Evolutionary conservation across 2,797 vertebrate species (phyloP).

Genomic region (Hafferia zeledoni): DNA sequence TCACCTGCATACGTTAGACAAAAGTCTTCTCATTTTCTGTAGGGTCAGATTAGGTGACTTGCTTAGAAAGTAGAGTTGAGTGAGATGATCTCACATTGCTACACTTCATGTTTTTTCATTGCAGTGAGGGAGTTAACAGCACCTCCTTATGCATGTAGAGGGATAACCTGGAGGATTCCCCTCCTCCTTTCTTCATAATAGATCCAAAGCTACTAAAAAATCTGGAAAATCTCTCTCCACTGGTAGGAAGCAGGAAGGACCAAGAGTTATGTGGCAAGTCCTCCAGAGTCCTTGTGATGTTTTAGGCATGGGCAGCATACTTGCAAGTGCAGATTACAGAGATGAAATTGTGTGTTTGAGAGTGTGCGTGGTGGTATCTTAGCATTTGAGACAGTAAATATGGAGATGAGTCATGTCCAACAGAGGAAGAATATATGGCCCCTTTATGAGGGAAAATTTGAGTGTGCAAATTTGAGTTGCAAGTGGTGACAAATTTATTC

Average conservation of each 20-base stretch:
- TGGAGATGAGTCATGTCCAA: neutral
- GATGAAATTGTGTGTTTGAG: neutral
- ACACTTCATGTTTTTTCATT: neutral
- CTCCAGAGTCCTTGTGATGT: neutral
- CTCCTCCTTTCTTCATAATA: neutral
- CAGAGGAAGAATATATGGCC: neutral
- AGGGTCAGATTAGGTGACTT: neutral
- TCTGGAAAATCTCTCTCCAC: neutral
- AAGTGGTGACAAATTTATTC: neutral
- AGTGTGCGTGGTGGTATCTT: neutral
- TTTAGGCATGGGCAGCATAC: neutral
- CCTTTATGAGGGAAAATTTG: neutral
- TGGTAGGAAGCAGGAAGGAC: neutral
- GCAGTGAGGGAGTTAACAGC: neutral
- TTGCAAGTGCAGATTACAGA: neutral
- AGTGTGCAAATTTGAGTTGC: neutral
- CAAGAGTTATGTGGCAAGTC: neutral
- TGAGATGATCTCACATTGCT: neutral
- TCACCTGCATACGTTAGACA: neutral
- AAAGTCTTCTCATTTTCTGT: neutral
- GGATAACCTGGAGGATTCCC: neutral
- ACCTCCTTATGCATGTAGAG: neutral
- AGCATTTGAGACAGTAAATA: neutral
- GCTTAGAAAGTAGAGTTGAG: neutral
- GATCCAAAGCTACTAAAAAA: neutral